These are phyloP conservation scores for Gryon sp. DNA, from an alignment of 1,140 invertebrate species.

Conservation along the genomic window DNA sequence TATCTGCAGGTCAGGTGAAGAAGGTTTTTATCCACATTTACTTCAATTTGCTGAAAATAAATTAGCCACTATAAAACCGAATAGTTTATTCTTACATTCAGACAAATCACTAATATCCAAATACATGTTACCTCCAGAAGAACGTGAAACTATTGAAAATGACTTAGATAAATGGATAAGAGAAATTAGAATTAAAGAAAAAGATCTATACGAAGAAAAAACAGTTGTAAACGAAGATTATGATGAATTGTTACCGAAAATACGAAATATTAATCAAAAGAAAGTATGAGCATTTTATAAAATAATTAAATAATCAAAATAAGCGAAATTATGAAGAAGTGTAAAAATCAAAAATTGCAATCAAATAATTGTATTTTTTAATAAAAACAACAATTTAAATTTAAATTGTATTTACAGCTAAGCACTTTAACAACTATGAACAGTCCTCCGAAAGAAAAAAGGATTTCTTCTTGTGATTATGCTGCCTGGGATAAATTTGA, in stretches of 20 bases:
- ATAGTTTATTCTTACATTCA: slow-evolving; percentile 77
- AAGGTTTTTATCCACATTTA: slow-evolving; percentile 84
- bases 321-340: too few relatives aligned
- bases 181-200: slow-evolving; percentile 77
- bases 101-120: slow-evolving; percentile 77
- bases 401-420: slow-evolving; percentile 8
- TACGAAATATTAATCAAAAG: slow-evolving; percentile 59
- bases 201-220: slow-evolving; percentile 69
- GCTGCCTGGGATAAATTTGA: slow-evolving; percentile 86
- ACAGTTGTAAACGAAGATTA: slow-evolving; percentile 14
- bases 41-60: slow-evolving; percentile 80
- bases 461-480: slow-evolving; percentile 82
- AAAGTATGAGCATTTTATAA: slow-evolving; percentile 32
- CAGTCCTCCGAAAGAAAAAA: slow-evolving; percentile 60
- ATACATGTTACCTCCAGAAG: slow-evolving; percentile 71
- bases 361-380: too few relatives aligned
- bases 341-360: too few relatives aligned
- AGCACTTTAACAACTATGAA: slow-evolving; percentile 14
- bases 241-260: slow-evolving; percentile 45
- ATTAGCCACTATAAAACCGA: slow-evolving; percentile 76
- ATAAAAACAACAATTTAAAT: too few relatives aligned
- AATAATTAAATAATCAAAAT: too few relatives aligned
- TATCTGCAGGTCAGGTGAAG: slow-evolving; percentile 82
- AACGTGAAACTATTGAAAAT: slow-evolving; percentile 73
- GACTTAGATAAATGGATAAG: slow-evolving; percentile 78